Base-by-base conservation (phyloP, 2,797 vertebrate genomes). In the Microctenopoma steveboyesi region DNA sequence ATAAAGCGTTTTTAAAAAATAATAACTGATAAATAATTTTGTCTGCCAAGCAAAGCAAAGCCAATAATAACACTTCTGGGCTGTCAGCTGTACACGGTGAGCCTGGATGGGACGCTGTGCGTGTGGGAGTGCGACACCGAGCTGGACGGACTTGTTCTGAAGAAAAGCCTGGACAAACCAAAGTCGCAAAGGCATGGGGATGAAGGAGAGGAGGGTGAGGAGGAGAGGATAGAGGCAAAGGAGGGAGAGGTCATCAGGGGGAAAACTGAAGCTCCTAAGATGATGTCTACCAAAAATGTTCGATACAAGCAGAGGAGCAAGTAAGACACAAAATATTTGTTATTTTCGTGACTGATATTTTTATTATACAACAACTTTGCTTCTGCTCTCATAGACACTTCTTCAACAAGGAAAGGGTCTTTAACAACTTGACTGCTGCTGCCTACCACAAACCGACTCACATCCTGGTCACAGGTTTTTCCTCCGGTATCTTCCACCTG, bases 401-500 rank as follows among this genome's bases (percentile, higher is more conserved):
- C 87, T 98, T 99, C 83, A 99, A 99, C 82, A 98, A 97, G 64
- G 96, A 97, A 56, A 96, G 96, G 0, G 96, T 99, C 57, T 98
- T 98, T 69, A 98, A 95, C 82, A 94, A 91, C 40, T 73, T 99
- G 82, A 98, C 96, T 0, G 88, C 96, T 0, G 95, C 95, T 0
- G 91, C 96, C 0, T 99, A 92, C 79, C 96, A 99, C 90, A 99
- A 96, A 82, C 93, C 92, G 28, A 94, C 90, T 0, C 95, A 94
- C 64, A 93, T 99, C 67, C 90, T 99, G 78, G 96, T 99, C 66
- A 97, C 96, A 0, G 96, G 96, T 0, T 99, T 98, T 60, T 93
- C 96, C n/a, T 98, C 97, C 0, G 98, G 98, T 57, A 79, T 95
- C n/a, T 99, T 99, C 86, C 96, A 98, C 81, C 95, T 99, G n/a